phyloP scores from a whole-genome alignment of 2,797 vertebrate genomes.

The Myotis pilosus region DNA sequence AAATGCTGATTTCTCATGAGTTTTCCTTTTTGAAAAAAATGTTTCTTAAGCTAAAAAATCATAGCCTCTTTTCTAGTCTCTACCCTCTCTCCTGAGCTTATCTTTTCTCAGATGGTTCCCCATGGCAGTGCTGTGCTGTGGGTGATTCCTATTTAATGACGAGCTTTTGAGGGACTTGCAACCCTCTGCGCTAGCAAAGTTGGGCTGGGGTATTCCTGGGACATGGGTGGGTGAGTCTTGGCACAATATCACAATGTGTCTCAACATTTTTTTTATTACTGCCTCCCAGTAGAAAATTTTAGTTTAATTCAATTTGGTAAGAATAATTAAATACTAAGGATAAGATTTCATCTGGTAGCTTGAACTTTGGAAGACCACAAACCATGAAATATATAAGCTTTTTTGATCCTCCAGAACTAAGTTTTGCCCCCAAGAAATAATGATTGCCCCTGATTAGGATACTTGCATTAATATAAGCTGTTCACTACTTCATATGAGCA shows the following conservation, averaged over 20 bases:
- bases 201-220: neutral
- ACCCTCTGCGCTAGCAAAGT: neutral
- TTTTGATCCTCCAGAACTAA: neutral
- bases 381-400: neutral
- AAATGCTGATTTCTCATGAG: conserved; percentile 30
- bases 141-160: neutral
- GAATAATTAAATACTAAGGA: neutral
- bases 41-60: neutral
- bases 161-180: neutral
- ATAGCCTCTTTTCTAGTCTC: neutral
- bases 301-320: neutral
- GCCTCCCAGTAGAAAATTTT: neutral
- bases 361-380: neutral
- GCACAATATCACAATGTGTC: neutral
- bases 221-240: too few relatives aligned
- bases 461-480: neutral
- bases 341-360: neutral
- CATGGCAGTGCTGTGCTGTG: rapidly evolving
- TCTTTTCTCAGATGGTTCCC: neutral
- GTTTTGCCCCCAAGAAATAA: neutral
- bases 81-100: too few relatives aligned
- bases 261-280: neutral
- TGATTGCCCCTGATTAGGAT: neutral
- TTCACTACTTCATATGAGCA: neutral
- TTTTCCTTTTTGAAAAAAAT: neutral